A percentile compares a stretch with the other conserved stretches of the same genome.
Evolutionary conservation across 2,888 invertebrate species (phyloP).

Genomic region (Drosophila paramelanica): DNA sequence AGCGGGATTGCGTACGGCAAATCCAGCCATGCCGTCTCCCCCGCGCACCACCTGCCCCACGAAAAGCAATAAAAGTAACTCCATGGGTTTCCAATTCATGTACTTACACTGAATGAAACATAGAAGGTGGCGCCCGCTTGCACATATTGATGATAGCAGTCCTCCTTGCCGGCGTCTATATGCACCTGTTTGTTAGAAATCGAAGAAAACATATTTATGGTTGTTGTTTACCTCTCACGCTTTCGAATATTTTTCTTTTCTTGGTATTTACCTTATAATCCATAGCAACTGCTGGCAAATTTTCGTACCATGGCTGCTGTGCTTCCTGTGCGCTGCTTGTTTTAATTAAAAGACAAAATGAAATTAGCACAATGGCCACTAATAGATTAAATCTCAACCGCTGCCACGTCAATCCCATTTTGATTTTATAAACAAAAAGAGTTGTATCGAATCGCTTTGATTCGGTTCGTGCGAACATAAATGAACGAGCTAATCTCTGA

Average conservation of each 20-base stretch:
- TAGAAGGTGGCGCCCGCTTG: conserved; percentile 96
- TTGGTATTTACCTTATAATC: conserved; percentile 90
- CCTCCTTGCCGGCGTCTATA: conserved; percentile 96
- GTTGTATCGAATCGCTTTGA: conserved; percentile 18
- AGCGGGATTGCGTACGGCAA: conserved; percentile 94
- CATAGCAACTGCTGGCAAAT: conserved; percentile 95
- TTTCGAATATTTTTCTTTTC: conserved; percentile 1
- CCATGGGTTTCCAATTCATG: not conserved
- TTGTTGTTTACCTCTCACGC: conserved; percentile 14
- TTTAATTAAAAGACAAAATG: conserved; percentile 41
- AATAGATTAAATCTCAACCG: conserved; percentile 57
- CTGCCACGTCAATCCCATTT: conserved; percentile 84
- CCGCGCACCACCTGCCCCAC: conserved; percentile 92
- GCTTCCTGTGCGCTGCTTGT: conserved; percentile 83
- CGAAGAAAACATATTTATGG: conserved; percentile 1
- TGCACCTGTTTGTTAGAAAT: conserved; percentile 86
- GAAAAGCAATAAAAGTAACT: not conserved
- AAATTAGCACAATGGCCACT: conserved; percentile 49
- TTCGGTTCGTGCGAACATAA: conserved; percentile 21
- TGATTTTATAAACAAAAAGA: conserved; percentile 60
- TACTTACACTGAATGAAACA: conserved; percentile 94
- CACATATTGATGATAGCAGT: conserved; percentile 97
- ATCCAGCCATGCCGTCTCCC: conserved; percentile 97
- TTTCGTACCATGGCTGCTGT: conserved; percentile 92
- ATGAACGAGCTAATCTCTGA: conserved; percentile 21